A percentile compares a stretch with the other conserved stretches of the same genome.
These are phyloP conservation scores for Lamprologus ornatipinnis DNA, from an alignment of 2,113 vertebrate species.

Conservation along the genomic window DNA sequence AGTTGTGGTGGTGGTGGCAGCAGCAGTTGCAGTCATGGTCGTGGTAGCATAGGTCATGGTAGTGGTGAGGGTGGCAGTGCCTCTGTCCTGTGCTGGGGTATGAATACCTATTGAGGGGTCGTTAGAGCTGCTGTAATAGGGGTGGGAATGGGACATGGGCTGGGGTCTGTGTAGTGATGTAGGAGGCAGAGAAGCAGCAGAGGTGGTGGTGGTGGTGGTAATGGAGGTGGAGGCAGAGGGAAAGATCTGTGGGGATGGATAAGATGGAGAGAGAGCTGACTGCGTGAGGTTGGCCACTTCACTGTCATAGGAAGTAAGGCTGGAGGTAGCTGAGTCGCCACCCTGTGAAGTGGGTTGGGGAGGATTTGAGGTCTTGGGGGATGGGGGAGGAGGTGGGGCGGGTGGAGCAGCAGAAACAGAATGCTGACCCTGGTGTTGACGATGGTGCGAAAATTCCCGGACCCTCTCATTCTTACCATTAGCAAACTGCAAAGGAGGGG, in stretches of 20 bases:
- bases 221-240: constrained; percentile 38
- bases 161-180: constrained; percentile 65
- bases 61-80: constrained; percentile 57
- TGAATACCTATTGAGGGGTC: constrained; percentile 21
- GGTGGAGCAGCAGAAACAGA: constrained; percentile 36
- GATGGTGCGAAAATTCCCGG: constrained; percentile 45
- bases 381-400: constrained; percentile 39
- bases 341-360: constrained; percentile 63
- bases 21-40: constrained; percentile 58
- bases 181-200: constrained; percentile 27
- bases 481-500: constrained; percentile 87
- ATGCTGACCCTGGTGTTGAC: constrained; percentile 34
- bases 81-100: constrained; percentile 54
- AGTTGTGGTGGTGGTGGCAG: constrained; percentile 51
- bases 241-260: constrained; percentile 62
- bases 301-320: constrained; percentile 89
- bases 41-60: constrained; percentile 66
- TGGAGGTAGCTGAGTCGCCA: constrained; percentile 84
- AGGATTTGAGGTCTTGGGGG: constrained; percentile 23
- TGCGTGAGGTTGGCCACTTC: constrained; percentile 90
- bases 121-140: constrained; percentile 43
- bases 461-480: constrained; percentile 74
- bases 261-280: constrained; percentile 70
- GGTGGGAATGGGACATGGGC: constrained; percentile 65
- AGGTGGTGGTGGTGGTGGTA: constrained; percentile 9